phyloP scores from a whole-genome alignment of 2,888 invertebrate genomes.

The Petrolisthes manimaculis region DNA sequence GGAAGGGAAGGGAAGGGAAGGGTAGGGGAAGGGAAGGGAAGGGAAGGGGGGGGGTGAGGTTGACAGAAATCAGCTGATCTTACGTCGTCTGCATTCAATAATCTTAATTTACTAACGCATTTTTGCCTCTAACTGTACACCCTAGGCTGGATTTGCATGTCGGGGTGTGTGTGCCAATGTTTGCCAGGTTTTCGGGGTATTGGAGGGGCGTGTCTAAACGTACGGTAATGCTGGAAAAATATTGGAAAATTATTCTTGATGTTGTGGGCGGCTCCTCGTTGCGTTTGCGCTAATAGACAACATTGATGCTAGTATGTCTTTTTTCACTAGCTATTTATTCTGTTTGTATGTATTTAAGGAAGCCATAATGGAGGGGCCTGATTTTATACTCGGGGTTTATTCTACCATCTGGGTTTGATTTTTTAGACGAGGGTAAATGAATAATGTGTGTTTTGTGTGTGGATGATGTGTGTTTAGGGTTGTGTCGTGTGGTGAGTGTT shows the following conservation, averaged over 20 bases:
- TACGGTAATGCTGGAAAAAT: conserved; percentile 3
- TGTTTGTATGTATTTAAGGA: no score
- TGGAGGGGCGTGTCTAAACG: neutral
- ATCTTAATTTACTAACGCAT: no score
- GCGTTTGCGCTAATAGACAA: conserved; percentile 49
- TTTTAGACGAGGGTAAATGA: no score
- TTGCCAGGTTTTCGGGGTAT: neutral
- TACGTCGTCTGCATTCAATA: conserved; percentile 43
- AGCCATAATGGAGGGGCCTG: no score
- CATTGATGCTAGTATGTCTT: neutral
- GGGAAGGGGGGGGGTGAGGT: conserved; percentile 2
- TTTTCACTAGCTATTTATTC: neutral
- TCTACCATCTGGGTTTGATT: no score
- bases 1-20: neutral
- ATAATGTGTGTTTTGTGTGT: no score
- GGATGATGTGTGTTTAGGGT: no score
- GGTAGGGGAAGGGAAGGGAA: neutral
- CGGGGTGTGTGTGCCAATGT: no score
- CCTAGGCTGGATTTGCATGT: no score
- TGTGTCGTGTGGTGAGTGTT: neutral
- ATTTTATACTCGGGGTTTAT: no score
- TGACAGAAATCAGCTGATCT: conserved; percentile 61
- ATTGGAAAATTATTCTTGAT: conserved; percentile 28
- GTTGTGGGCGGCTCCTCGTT: conserved; percentile 43
- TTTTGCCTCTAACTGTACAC: no score